phyloP scores from a whole-genome alignment of 2,113 vertebrate species.

The Glaucidium brasilianum region DNA sequence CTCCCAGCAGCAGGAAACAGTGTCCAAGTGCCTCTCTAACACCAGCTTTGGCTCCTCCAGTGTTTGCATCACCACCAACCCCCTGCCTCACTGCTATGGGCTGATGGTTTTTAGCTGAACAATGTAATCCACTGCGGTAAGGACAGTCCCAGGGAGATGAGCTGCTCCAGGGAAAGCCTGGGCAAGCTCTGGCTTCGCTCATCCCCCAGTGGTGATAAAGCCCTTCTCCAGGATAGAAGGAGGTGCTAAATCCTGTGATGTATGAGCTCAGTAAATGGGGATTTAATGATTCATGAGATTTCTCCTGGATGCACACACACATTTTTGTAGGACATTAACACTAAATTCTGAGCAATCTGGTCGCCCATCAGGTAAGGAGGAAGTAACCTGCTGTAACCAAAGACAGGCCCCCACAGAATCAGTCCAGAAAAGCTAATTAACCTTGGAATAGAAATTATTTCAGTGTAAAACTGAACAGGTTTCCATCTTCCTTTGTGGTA shows the following conservation, averaged over 20 bases:
- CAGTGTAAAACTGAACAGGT: background rate
- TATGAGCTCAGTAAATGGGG: background rate
- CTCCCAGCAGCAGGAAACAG: background rate
- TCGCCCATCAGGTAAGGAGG: background rate
- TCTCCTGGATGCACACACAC: background rate
- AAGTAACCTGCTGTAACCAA: background rate
- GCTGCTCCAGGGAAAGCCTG: background rate
- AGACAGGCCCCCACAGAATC: background rate
- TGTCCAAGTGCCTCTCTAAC: background rate
- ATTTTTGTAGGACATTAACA: background rate
- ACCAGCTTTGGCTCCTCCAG: background rate
- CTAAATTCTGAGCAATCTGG: background rate
- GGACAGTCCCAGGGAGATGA: accelerated
- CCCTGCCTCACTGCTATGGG: accelerated
- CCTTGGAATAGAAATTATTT: background rate
- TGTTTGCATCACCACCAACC: background rate
- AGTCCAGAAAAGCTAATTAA: background rate
- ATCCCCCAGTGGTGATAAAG: background rate
- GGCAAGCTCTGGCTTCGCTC: background rate
- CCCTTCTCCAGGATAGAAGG: background rate
- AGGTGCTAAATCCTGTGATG: background rate
- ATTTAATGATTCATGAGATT: background rate
- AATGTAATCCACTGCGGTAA: accelerated
- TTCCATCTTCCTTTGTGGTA: background rate
- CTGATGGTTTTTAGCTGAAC: background rate